phyloP scores from a whole-genome alignment of 2,113 vertebrate species.

The Spheniscus mendiculus region DNA sequence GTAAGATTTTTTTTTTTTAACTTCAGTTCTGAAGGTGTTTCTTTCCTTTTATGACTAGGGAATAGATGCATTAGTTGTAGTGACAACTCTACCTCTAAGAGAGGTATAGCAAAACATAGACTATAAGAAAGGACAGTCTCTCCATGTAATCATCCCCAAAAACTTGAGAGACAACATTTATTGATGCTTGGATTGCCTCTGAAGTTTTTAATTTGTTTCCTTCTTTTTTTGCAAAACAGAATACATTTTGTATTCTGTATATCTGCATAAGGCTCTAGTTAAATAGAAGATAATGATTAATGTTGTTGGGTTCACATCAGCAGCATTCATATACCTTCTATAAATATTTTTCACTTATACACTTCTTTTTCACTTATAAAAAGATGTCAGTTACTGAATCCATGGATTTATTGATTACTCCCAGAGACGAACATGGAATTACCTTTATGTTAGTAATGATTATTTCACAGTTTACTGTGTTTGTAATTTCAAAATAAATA shows the following conservation, averaged over 20 bases:
- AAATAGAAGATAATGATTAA: not conserved
- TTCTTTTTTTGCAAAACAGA: not conserved
- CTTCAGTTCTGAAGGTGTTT: not conserved
- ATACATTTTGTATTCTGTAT: not conserved
- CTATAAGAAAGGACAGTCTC: not conserved
- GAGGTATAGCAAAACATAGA: not conserved
- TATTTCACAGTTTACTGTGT: constrained; percentile 23
- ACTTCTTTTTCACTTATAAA: not conserved
- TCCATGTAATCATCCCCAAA: not conserved
- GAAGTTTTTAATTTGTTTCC: not conserved
- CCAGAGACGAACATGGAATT: not conserved
- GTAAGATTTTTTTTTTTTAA: not conserved
- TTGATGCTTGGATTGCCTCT: not conserved
- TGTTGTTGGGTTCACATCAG: not conserved
- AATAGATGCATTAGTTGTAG: not conserved
- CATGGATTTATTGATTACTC: not conserved
- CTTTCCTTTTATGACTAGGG: not conserved
- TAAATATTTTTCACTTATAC: not conserved
- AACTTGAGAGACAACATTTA: not conserved
- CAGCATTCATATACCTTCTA: not conserved
- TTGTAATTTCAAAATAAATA: constrained; percentile 53
- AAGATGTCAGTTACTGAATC: not conserved
- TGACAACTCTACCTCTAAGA: not conserved
- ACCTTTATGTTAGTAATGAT: not conserved
- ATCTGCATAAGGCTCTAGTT: not conserved